These are phyloP conservation scores for Parasteatoda lunata DNA, from an alignment of 2,888 invertebrate genomes.

Conservation along the genomic window DNA sequence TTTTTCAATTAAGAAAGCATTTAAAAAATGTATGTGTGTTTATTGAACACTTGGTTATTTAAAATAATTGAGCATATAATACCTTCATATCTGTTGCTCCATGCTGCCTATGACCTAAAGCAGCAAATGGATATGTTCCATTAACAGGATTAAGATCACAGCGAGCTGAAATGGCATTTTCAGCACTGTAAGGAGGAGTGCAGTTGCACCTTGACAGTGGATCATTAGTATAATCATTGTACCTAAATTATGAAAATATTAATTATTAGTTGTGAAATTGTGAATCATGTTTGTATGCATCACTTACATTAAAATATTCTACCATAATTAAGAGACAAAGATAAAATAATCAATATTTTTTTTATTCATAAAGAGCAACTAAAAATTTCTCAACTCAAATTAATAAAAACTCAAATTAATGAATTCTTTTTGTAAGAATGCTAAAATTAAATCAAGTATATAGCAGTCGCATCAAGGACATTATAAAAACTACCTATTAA, in stretches of 20 bases:
- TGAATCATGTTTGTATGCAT: too few species aligned
- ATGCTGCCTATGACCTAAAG: slow-evolving; percentile 82
- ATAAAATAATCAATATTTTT: not conserved
- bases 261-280: not conserved
- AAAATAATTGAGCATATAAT: not conserved
- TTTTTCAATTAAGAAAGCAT: too few species aligned
- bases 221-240: slow-evolving; percentile 83
- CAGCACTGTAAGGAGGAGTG: slow-evolving; percentile 82
- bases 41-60: too few species aligned
- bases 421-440: not conserved
- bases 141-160: slow-evolving; percentile 83
- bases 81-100: slow-evolving; percentile 84
- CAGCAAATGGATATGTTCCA: slow-evolving; percentile 82
- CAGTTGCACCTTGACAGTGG: slow-evolving; percentile 81
- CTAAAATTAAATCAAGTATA: not conserved
- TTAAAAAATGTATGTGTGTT: too few species aligned
- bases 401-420: not conserved
- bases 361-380: not conserved
- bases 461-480: too few species aligned
- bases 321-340: not conserved
- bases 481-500: too few species aligned
- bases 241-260: slow-evolving; percentile 75
- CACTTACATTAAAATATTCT: not conserved
- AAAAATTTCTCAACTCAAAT: not conserved
- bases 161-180: slow-evolving; percentile 83